These are phyloP conservation scores for Drosophila bocqueti DNA, from an alignment of 1,140 invertebrate genomes.

Conservation along the genomic window DNA sequence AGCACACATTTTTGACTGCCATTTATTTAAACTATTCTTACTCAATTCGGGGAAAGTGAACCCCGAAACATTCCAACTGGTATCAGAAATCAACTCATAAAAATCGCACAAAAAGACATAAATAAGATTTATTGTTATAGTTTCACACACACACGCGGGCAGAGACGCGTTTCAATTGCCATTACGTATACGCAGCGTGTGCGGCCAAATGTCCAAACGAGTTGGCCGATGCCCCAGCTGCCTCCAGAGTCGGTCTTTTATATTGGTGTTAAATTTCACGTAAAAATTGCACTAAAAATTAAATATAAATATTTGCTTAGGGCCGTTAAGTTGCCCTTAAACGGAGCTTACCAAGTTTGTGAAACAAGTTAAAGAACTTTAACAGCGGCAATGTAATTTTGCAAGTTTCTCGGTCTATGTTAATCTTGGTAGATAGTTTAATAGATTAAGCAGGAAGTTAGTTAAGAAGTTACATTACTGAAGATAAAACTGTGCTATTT, in stretches of 20 bases:
- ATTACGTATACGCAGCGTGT: constrained; percentile 67
- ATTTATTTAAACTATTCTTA: constrained; percentile 79
- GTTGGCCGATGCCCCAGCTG: constrained; percentile 29
- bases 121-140: constrained; percentile 80
- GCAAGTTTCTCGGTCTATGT: constrained; percentile 2
- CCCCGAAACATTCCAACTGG: constrained; percentile 36
- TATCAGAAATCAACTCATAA: constrained; percentile 77
- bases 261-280: constrained; percentile 71
- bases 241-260: constrained; percentile 21
- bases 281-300: constrained; percentile 72
- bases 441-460: not conserved
- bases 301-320: constrained; percentile 71
- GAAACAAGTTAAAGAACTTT: not conserved
- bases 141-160: constrained; percentile 31
- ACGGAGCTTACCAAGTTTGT: constrained; percentile 4
- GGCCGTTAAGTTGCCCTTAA: constrained; percentile 48
- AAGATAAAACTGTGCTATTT: not conserved
- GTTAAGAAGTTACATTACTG: not conserved
- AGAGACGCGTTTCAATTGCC: constrained; percentile 39
- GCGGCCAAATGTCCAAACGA: constrained; percentile 23
- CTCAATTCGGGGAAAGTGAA: constrained; percentile 38
- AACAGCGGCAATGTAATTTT: not conserved
- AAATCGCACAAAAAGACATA: constrained; percentile 80
- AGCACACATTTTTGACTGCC: constrained; percentile 39
- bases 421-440: constrained; percentile 8